Evolutionary conservation across 2,113 vertebrate genomes (phyloP).

Genomic region (Eudyptes chrysolophus): DNA sequence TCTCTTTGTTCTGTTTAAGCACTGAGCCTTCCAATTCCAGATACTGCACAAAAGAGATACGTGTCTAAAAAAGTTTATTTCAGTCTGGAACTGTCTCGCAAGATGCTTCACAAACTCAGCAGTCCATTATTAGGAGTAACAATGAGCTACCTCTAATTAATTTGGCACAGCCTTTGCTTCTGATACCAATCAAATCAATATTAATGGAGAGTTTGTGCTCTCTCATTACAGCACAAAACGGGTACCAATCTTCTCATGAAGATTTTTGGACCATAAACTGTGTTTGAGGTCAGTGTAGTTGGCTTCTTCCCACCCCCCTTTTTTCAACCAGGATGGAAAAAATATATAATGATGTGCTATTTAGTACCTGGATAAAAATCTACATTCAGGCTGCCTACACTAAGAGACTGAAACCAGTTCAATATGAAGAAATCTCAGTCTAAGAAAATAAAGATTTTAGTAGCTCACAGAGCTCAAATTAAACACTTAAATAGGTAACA

Average conservation of each 20-base stretch:
- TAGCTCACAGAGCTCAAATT: slow-evolving; percentile 59
- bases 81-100: neutral
- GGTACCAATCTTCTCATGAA: slow-evolving; percentile 4
- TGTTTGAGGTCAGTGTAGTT: slow-evolving; percentile 12
- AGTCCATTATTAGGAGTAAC: slow-evolving; percentile 25
- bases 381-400: slow-evolving; percentile 6
- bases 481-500: slow-evolving; percentile 67
- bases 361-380: slow-evolving; percentile 62
- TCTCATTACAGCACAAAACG: slow-evolving; percentile 25
- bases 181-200: slow-evolving; percentile 59
- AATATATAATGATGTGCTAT: slow-evolving; percentile 34
- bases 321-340: slow-evolving; percentile 55
- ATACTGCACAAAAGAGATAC: slow-evolving; percentile 34
- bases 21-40: slow-evolving; percentile 40
- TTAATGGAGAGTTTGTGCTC: slow-evolving; percentile 22
- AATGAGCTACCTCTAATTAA: slow-evolving; percentile 56
- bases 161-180: slow-evolving; percentile 25
- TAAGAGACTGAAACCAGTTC: slow-evolving; percentile 10
- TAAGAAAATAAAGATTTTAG: slow-evolving; percentile 58
- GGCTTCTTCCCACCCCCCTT: slow-evolving; percentile 12
- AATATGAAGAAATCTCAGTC: slow-evolving; percentile 50
- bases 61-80: slow-evolving; percentile 56
- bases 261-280: slow-evolving; percentile 45
- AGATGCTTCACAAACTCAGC: slow-evolving; percentile 39
- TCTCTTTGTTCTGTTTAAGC: slow-evolving; percentile 44